phyloP scores from a whole-genome alignment of 2,797 vertebrate species.

The Eutrigla gurnardus region DNA sequence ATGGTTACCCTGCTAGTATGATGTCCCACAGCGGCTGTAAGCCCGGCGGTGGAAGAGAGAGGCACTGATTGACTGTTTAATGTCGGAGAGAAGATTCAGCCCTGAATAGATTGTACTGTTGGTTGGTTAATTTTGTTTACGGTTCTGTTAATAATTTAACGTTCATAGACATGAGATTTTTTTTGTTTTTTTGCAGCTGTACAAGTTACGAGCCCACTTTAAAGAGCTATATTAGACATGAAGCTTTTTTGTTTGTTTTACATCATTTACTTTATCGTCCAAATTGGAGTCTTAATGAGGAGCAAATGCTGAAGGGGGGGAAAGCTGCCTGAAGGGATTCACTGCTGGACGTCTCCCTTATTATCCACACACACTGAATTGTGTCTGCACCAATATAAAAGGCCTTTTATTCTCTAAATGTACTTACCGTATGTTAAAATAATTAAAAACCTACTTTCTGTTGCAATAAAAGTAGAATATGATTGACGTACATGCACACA shows the following conservation, averaged over 20 bases:
- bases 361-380: neutral
- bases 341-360: neutral
- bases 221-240: neutral
- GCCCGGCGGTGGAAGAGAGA: conserved; percentile 5
- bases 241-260: neutral
- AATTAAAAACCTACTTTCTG: neutral
- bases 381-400: conserved; percentile 1
- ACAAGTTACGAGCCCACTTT: neutral
- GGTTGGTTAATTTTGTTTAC: neutral
- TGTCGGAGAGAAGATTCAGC: neutral
- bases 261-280: neutral
- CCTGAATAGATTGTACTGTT: neutral
- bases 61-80: conserved; percentile 9
- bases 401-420: neutral
- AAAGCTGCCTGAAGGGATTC: neutral
- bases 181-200: neutral
- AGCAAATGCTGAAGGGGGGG: neutral
- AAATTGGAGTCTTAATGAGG: neutral
- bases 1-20: conserved; percentile 52
- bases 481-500: neutral
- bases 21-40: conserved; percentile 58
- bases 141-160: neutral
- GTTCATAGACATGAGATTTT: neutral
- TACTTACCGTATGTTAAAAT: no score
- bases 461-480: neutral